Percentiles rank a stretch among this genome's conserved stretches.
Evolutionary conservation across 1,140 invertebrate genomes (phyloP).

Genomic region (Augochlora pura): DNA sequence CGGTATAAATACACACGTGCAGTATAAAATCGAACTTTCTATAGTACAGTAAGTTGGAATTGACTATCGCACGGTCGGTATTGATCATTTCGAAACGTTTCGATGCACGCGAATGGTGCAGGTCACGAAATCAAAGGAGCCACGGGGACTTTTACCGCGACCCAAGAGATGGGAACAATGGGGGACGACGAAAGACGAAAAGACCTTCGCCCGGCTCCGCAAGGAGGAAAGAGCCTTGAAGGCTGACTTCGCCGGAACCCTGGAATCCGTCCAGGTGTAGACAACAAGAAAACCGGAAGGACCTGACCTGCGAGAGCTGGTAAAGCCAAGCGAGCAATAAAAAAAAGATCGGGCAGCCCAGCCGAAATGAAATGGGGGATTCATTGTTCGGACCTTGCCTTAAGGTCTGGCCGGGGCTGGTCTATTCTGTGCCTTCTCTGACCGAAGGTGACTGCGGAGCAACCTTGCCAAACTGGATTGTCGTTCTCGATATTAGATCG

Average conservation of each 20-base stretch:
- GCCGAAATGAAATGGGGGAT: constrained; percentile 17
- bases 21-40: too few species aligned
- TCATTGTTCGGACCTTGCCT: constrained; percentile 29
- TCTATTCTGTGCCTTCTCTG: neutral
- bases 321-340: constrained; percentile 34
- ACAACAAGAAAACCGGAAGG: constrained; percentile 51
- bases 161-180: constrained; percentile 35
- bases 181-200: neutral
- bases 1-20: too few species aligned
- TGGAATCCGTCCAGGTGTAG: constrained; percentile 48
- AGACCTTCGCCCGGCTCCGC: constrained; percentile 16
- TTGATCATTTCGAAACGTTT: neutral
- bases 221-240: constrained; percentile 15
- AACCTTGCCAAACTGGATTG: neutral
- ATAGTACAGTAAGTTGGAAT: too few species aligned
- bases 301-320: constrained; percentile 49
- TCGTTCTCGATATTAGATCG: too few species aligned
- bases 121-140: neutral
- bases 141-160: neutral
- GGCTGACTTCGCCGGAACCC: constrained; percentile 27
- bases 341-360: neutral
- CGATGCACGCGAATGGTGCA: neutral
- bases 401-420: neutral
- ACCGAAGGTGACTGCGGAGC: neutral
- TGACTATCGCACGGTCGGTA: too few species aligned